Evolutionary conservation across 2,113 vertebrate species (phyloP), one percentile per base, ranked within the genome.

Genomic region (Xerus inauris): DNA sequence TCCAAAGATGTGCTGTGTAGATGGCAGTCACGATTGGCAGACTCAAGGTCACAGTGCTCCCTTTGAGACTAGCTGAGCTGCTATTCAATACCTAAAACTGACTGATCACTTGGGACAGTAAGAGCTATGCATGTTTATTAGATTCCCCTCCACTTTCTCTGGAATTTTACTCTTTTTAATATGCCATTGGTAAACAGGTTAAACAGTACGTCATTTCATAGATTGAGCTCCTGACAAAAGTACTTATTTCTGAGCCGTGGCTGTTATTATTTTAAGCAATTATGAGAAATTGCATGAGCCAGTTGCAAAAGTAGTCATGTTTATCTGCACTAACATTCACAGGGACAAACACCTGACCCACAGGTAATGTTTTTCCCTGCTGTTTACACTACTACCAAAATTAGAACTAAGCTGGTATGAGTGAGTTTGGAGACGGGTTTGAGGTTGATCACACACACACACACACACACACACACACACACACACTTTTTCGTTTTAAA

Each of bases 101-200:
- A 79, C 4, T 28, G 45, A 59, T 76, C 1, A 17, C 32, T 47
- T 88, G 26, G 38, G 51, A 35, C 49, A 30, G 5, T 0, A 8
- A 62, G 32, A 28, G 8, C 30, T 2, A 8, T 24, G 32, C 4
- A 5, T 32, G 32, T 28, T 93, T 81, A 2, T 24, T 67, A 42
- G 73, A 11, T 38, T 71, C 69, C 1, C 8, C 62, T 45, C 67
- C 14, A 72, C 91, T 77, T 62, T 82, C 28, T 98, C 93, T 96
- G 95, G 72, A 91, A 94, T 96, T 87, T 93, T 91, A 80, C 83
- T 97, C 89, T 79, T 92, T 45, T 91, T 76, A 80, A 45, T 82
- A 93, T 65, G 57, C 79, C 88, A 87, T 97, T 96, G 84, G 59
- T 85, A 96, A 77, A 97, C 97, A 98, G 97, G 89, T 96, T 96